phyloP scores from a whole-genome alignment of 2,113 vertebrate species.

The Melanerpes aurifrons region DNA sequence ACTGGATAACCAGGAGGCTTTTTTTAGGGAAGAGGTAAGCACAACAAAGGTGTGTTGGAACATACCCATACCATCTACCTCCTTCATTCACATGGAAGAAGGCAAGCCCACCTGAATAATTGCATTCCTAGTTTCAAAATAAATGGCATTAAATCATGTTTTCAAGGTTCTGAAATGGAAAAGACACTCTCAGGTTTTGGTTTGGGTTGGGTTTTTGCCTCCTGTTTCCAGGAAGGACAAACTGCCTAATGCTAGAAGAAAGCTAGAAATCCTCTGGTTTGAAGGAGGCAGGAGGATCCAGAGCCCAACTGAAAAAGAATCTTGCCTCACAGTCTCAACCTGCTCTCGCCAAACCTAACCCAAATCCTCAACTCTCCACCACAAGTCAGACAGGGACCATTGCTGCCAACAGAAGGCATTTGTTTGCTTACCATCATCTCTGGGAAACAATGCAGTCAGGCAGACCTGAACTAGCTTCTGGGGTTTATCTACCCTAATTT shows the following conservation, averaged over 20 bases:
- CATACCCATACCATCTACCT: background rate
- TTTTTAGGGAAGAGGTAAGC: background rate
- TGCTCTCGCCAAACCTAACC: background rate
- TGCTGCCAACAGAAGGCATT: background rate
- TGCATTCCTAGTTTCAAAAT: background rate
- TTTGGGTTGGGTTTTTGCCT: background rate
- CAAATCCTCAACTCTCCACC: background rate
- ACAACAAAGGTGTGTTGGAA: background rate
- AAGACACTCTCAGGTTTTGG: background rate
- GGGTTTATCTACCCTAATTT: conserved; percentile 4
- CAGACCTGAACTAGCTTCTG: conserved; percentile 10
- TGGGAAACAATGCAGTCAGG: conserved; percentile 9
- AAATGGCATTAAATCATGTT: background rate
- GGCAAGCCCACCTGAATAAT: background rate
- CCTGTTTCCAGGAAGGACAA: background rate
- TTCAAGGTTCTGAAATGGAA: background rate
- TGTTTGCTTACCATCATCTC: conserved; percentile 14
- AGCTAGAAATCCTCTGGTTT: background rate
- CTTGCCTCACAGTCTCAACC: background rate
- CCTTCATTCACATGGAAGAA: background rate
- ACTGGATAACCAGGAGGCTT: background rate
- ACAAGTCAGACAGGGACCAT: background rate
- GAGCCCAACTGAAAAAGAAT: background rate
- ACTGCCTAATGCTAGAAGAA: background rate
- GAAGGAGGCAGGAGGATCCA: background rate